Base-by-base conservation (phyloP, 2,888 invertebrate genomes). In the Teleiodes luculella region DNA sequence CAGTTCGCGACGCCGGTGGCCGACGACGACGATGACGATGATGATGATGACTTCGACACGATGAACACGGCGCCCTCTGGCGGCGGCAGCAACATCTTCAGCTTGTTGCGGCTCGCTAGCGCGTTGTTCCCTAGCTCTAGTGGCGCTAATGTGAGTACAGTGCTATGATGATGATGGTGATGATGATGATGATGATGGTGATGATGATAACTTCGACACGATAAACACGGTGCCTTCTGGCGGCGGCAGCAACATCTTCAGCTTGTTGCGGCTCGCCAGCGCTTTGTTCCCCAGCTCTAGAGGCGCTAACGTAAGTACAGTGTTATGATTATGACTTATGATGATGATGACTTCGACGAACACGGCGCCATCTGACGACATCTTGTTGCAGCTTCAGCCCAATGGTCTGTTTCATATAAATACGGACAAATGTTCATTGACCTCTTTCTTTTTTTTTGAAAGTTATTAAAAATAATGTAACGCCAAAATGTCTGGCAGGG, bases 171-270 rank as follows among this genome's bases (percentile, higher is more conserved):
- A n/a, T n/a, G n/a, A n/a, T n/a, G n/a, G n/a, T n/a, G n/a, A n/a
- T n/a, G n/a, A n/a, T n/a, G n/a, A n/a, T 30, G 74, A 76, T n/a
- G 76, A 75, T 35, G 72, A 76, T 11, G 79, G 79, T 48, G 78
- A 78, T 7, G 74, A 78, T 20, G 70, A 79, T n/a, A n/a, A n/a
- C n/a, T n/a, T n/a, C n/a, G n/a, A n/a, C n/a, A n/a, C n/a, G n/a
- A n/a, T n/a, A n/a, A n/a, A n/a, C n/a, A n/a, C n/a, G n/a, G n/a
- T n/a, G n/a, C n/a, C n/a, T n/a, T n/a, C n/a, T n/a, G n/a, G n/a
- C 0, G 78, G 80, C 0, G 85, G 87, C 37, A 87, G 86, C 65
- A 83, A 72, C 58, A 63, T 89, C 33, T 68, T 83, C 63, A 87
- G 82, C 52, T 61, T 89, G 16, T 66, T 88, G 5, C 79, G 76